Percentiles rank a stretch among this genome's conserved stretches.
phyloP scores from a whole-genome alignment of 2,113 vertebrate species.

The Corvus hawaiiensis region DNA sequence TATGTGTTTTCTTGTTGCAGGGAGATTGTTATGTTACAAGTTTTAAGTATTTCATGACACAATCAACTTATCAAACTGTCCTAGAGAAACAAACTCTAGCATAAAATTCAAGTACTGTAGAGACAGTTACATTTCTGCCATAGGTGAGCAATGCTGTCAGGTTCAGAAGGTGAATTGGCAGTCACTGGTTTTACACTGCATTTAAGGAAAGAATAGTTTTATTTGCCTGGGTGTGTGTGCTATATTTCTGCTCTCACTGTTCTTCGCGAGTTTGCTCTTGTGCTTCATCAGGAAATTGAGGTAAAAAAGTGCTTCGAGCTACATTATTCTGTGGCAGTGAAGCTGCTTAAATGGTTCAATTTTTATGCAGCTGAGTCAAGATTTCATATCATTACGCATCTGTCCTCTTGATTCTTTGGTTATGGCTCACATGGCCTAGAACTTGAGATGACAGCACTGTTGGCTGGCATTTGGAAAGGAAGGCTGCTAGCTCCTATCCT shows the following conservation, averaged over 20 bases:
- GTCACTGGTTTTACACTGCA: background rate
- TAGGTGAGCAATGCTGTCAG: background rate
- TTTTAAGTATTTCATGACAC: background rate
- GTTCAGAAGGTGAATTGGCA: background rate
- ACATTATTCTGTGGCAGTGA: background rate
- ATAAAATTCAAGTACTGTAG: background rate
- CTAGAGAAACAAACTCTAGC: background rate
- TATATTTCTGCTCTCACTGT: background rate
- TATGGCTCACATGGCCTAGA: background rate
- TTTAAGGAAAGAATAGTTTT: background rate
- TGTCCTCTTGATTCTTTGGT: background rate
- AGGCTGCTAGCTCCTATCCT: background rate
- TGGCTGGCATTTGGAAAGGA: background rate
- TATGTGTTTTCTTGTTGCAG: background rate
- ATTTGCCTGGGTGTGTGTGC: background rate
- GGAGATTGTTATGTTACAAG: background rate
- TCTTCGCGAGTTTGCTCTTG: background rate
- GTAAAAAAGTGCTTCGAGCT: background rate
- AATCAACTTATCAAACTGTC: background rate
- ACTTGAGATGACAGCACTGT: background rate
- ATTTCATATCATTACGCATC: background rate
- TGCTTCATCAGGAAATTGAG: background rate
- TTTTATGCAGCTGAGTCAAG: background rate
- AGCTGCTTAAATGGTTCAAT: background rate
- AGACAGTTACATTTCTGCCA: background rate